Base-by-base conservation (phyloP, 2,113 vertebrate species). In the Cochlearius cochlearius region DNA sequence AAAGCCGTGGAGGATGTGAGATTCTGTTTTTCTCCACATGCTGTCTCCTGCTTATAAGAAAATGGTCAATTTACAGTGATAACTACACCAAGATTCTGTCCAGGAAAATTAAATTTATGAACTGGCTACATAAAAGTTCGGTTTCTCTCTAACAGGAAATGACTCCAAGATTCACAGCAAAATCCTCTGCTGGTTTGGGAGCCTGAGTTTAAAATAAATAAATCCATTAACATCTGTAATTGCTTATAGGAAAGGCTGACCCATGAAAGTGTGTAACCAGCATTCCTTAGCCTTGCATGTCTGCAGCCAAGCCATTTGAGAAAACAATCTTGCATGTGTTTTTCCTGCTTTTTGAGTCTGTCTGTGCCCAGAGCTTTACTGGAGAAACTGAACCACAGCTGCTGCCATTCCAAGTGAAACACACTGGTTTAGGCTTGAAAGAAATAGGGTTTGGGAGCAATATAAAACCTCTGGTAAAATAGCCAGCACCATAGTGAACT, bases 181-280 rank as follows among this genome's bases (percentile, higher is more conserved):
- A 96, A 72, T 82, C 64, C 34, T 94, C 88, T 95, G 83, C 92
- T 94, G 80, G 73, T 89, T 73, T 84, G 58, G 80, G 77, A 95
- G 92, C 66, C 58, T 32, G 52, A 78, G 22, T 91, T 95, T 94
- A 91, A 95, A 94, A 81, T 81, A 96, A 96, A 96, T 94, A 95
- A 91, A 95, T 94, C 76, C 66, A 94, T 95, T 94, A 94, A 81
- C 94, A 87, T 97, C 94, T 95, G 95, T 92, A 92, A 73, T 94
- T 92, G 86, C 94, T 96, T 94, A 91, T 75, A 89, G 96, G 88
- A 97, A 96, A 91, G 91, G 69, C 91, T 97, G 89, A 94, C 43
- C 96, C 76, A 30, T 82, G 76, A n/a, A 94, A 94, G 91, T 82
- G 92, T 91, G 73, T 82, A 85, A 92, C 69, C 91, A 87, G 86